A percentile compares a stretch with the other conserved stretches of the same genome.
phyloP scores from a whole-genome alignment of 1,140 invertebrate species.

The Drosophila dunni region DNA sequence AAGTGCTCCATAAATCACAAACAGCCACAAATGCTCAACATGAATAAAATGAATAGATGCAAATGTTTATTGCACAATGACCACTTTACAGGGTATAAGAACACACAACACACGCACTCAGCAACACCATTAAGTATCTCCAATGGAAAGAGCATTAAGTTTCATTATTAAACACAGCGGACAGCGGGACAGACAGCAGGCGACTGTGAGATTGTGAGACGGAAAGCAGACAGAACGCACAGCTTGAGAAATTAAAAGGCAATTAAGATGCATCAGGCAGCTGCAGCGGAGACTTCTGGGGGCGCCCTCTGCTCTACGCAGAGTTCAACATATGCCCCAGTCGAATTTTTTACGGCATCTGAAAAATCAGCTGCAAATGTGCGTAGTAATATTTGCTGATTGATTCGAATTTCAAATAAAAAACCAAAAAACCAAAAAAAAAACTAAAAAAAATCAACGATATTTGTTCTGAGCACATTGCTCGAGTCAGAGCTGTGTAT shows the following conservation, averaged over 20 bases:
- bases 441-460: conserved; percentile 28
- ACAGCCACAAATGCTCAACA: background rate
- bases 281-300: conserved; percentile 21
- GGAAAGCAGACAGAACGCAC: conserved; percentile 23
- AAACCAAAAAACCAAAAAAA: conserved; percentile 20
- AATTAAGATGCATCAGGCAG: conserved; percentile 72
- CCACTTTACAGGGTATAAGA: conserved; percentile 24
- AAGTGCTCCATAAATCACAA: background rate
- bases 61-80: conserved; percentile 4
- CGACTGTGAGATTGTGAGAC: background rate
- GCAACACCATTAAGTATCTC: conserved; percentile 24
- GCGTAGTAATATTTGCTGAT: conserved; percentile 70
- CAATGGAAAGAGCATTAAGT: conserved; percentile 58
- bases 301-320: conserved; percentile 40
- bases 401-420: conserved; percentile 62
- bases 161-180: conserved; percentile 53
- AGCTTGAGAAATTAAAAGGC: conserved; percentile 73
- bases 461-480: conserved; percentile 38
- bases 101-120: conserved; percentile 4
- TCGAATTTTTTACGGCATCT: conserved; percentile 52
- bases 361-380: conserved; percentile 76
- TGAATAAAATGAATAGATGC: background rate
- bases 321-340: conserved; percentile 61
- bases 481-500: conserved; percentile 43
- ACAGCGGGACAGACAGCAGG: conserved; percentile 10